These are phyloP conservation scores for Notospermus geniculatus DNA, from an alignment of 1,140 invertebrate species.

Conservation along the genomic window DNA sequence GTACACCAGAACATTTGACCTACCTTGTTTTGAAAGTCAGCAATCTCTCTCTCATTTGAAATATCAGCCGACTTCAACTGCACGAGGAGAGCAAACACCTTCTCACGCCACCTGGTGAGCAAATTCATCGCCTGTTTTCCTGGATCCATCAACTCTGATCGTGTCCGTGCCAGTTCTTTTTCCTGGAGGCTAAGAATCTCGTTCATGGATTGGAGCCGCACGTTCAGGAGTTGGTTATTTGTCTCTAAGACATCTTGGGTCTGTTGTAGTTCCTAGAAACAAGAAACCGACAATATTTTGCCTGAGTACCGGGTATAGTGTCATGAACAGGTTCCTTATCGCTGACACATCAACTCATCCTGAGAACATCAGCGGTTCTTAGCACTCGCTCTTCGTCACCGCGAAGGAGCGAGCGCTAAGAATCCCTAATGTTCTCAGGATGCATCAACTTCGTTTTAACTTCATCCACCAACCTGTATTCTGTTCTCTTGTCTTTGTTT, in stretches of 20 bases:
- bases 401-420: too few species aligned
- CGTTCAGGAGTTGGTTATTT: slow-evolving; percentile 30
- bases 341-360: too few species aligned
- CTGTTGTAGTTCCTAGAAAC: slow-evolving; percentile 23
- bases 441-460: too few species aligned
- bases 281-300: slow-evolving; percentile 5
- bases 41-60: slow-evolving; percentile 30
- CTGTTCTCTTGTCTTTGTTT: slow-evolving; percentile 34
- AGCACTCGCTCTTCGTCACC: too few species aligned
- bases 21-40: slow-evolving; percentile 37
- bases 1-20: not conserved
- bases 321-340: too few species aligned
- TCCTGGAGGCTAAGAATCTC: slow-evolving; percentile 36
- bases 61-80: slow-evolving; percentile 42
- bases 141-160: slow-evolving; percentile 32
- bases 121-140: slow-evolving; percentile 31
- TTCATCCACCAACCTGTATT: slow-evolving; percentile 33
- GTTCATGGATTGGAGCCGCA: slow-evolving; percentile 32
- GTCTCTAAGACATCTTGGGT: slow-evolving; percentile 31
- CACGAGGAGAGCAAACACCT: slow-evolving; percentile 42
- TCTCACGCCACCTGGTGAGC: slow-evolving; percentile 39
- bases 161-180: slow-evolving; percentile 30
- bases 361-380: too few species aligned
- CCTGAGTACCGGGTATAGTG: too few species aligned
- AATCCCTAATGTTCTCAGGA: too few species aligned